These are phyloP conservation scores for Linurgus olivaceus DNA, from an alignment of 2,797 vertebrate genomes.

Conservation along the genomic window DNA sequence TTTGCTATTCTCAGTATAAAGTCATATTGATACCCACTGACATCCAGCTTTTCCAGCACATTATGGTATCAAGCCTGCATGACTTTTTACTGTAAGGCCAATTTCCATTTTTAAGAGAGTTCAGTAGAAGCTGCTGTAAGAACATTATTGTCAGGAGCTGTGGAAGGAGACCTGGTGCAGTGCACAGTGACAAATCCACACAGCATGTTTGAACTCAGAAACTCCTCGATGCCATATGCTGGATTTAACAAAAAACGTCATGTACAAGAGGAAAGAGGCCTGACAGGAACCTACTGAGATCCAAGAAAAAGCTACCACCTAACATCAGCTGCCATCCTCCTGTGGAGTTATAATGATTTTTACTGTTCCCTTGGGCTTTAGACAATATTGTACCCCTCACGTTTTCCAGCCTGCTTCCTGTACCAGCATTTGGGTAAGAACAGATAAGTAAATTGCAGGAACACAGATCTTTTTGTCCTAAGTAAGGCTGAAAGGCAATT, in stretches of 20 bases:
- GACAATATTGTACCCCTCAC: background rate
- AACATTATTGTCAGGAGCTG: background rate
- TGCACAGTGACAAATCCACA: background rate
- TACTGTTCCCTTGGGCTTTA: background rate
- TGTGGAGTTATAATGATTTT: background rate
- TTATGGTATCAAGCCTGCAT: background rate
- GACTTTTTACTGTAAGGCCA: background rate
- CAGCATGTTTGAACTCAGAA: background rate
- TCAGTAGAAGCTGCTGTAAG: background rate
- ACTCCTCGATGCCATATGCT: background rate
- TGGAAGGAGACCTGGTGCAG: background rate
- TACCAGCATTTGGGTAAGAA: background rate
- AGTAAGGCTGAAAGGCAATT: background rate
- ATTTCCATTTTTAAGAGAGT: background rate
- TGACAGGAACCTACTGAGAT: background rate
- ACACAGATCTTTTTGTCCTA: background rate
- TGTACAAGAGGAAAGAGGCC: background rate
- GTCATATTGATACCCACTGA: background rate
- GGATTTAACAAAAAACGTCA: background rate
- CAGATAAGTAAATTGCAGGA: background rate
- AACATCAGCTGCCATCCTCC: background rate
- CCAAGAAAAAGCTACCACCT: background rate
- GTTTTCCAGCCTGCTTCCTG: background rate
- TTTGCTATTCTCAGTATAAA: background rate
- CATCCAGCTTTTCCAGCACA: background rate